Base-by-base conservation (phyloP, 2,888 invertebrate species). In the Allygus modestus region DNA sequence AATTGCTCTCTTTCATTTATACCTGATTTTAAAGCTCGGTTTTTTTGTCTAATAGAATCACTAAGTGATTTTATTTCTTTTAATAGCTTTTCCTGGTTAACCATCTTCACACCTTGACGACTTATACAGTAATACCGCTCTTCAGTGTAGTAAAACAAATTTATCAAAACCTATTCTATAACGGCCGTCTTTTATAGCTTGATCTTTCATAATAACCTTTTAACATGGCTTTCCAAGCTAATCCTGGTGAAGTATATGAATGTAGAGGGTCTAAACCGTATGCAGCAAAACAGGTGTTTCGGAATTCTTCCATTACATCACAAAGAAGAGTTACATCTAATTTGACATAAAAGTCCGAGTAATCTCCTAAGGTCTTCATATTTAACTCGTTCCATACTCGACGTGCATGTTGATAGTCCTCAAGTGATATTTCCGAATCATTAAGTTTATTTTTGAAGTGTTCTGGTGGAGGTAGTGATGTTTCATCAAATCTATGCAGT, bases 321-420 rank as follows among this genome's bases (percentile, higher is more conserved):
- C 82, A 81, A 0, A 86, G 51, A n/a, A 86, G 46, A 9, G 82
- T 61, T 17, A 86, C 77, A 58, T 85, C 84, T 0, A 75, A 20
- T 75, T 84, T 84, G 12, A 85, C 54, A 41, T 85, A 86, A 20
- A 86, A 73, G 26, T 84, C 65, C 0, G 61, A 87, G 84, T 90
- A 91, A 82, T 90, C 89, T 0, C 88, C 88, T 23, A 90, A 83
- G 33, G 85, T 89, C 51, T 87, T 81, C 41, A 88, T 88, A 0
- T 88, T 65, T 75, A 90, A 90, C 28, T 54, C 83, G 0, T 86
- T 26, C 89, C 90, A 90, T 0, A 90, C 88, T 5, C 85, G 86
- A 46, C 86, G 41, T 5, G 90, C 90, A 87, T 89, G 89, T 20
- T 86, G 51, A 86, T 90, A 90, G 75, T 89, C 89, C 31, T 84